These are phyloP conservation scores for Ptychochromis oligacanthus DNA, from an alignment of 2,113 vertebrate species.

Conservation along the genomic window DNA sequence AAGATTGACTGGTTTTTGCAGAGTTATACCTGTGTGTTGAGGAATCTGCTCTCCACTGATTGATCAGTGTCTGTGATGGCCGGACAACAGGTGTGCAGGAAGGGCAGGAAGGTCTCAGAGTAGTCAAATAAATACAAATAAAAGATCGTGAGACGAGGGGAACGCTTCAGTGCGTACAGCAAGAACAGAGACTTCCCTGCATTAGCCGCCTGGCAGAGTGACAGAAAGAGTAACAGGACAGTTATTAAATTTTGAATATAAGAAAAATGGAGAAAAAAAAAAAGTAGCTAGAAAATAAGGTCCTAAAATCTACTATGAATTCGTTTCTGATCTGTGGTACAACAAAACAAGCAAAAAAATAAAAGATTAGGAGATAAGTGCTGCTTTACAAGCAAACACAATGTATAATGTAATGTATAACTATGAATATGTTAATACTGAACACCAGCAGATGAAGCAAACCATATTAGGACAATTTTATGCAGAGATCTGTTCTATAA, in stretches of 20 bases:
- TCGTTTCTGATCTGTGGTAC: neutral
- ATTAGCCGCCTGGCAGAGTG: constrained; percentile 83
- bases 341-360: neutral
- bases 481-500: neutral
- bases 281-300: neutral
- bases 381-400: neutral
- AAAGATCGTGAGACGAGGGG: constrained; percentile 90
- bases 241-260: neutral
- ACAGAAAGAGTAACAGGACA: constrained; percentile 1
- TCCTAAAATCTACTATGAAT: neutral
- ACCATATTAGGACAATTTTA: neutral
- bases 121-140: constrained; percentile 96
- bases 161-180: constrained; percentile 90
- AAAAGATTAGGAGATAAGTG: neutral
- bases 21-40: constrained; percentile 85
- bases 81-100: constrained; percentile 91
- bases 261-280: neutral
- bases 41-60: constrained; percentile 72
- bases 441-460: neutral
- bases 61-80: constrained; percentile 62
- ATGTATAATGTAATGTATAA: neutral
- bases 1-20: neutral
- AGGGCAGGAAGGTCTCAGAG: constrained; percentile 89
- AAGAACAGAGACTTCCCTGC: constrained; percentile 92
- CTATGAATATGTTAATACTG: neutral